A percentile compares a stretch with the other conserved stretches of the same genome.
These are phyloP conservation scores for Ameiurus melas DNA, from an alignment of 2,113 vertebrate genomes.

Conservation along the genomic window DNA sequence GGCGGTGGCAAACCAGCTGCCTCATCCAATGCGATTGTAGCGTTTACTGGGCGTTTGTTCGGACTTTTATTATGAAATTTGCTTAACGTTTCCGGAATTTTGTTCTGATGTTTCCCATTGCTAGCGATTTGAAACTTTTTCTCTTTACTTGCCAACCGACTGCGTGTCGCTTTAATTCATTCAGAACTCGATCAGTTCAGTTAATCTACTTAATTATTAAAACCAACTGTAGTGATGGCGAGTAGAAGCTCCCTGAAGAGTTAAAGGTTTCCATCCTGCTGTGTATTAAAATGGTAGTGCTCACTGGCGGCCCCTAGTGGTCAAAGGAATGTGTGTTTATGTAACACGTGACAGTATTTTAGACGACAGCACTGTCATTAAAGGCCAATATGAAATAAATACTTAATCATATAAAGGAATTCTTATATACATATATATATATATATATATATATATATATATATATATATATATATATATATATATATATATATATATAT, in stretches of 20 bases:
- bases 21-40: neutral
- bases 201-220: neutral
- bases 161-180: neutral
- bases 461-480: too few relatives aligned
- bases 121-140: neutral
- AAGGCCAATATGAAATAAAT: neutral
- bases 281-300: neutral
- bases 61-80: constrained; percentile 13
- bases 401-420: neutral
- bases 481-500: too few relatives aligned
- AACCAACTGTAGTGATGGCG: neutral
- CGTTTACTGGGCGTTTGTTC: neutral
- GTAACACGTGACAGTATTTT: neutral
- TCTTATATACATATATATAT: neutral
- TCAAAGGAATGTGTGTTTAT: neutral
- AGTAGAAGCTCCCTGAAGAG: neutral
- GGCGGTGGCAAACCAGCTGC: neutral
- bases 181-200: neutral
- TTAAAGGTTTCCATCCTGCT: neutral
- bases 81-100: too few relatives aligned
- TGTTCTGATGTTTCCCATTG: neutral
- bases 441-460: too few relatives aligned
- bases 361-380: neutral
- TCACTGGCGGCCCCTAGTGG: neutral
- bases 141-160: neutral